A percentile compares a stretch with the other conserved stretches of the same genome.
phyloP scores from a whole-genome alignment of 2,797 vertebrate genomes.

The Cyprinella venusta region DNA sequence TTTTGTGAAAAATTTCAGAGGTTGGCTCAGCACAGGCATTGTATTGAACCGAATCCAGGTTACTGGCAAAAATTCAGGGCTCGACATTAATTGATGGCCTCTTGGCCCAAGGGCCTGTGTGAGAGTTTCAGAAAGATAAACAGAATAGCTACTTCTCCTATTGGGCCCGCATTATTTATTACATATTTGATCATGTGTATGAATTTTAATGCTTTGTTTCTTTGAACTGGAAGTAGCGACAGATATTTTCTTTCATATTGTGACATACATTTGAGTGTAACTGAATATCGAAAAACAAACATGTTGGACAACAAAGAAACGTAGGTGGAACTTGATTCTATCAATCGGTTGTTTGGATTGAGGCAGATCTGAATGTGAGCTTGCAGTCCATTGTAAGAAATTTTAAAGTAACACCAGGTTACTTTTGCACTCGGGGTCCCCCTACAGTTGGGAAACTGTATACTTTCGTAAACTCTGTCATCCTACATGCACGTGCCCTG shows the following conservation, averaged over 20 bases:
- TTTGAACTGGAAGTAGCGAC: neutral
- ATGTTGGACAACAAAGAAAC: neutral
- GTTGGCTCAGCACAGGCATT: slow-evolving; percentile 11
- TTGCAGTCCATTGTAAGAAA: too few relatives aligned
- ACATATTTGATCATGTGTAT: neutral
- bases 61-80: neutral
- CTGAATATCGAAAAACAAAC: too few relatives aligned
- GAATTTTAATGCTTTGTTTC: neutral
- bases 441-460: too few relatives aligned
- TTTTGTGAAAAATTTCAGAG: slow-evolving; percentile 3
- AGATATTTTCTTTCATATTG: neutral
- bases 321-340: neutral
- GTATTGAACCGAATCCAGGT: slow-evolving; percentile 1
- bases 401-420: too few relatives aligned
- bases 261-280: neutral
- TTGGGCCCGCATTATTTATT: neutral
- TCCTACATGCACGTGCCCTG: too few relatives aligned
- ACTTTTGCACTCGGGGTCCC: too few relatives aligned
- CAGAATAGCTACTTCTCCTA: neutral
- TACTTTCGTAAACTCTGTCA: too few relatives aligned
- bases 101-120: neutral
- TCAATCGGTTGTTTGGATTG: neutral
- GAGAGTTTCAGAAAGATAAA: neutral
- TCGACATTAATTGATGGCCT: neutral
- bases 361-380: neutral